Evolutionary conservation across 2,797 vertebrate genomes (phyloP), one percentile per base, ranked within the genome.

Genomic region (Neosalanx taihuensis): DNA sequence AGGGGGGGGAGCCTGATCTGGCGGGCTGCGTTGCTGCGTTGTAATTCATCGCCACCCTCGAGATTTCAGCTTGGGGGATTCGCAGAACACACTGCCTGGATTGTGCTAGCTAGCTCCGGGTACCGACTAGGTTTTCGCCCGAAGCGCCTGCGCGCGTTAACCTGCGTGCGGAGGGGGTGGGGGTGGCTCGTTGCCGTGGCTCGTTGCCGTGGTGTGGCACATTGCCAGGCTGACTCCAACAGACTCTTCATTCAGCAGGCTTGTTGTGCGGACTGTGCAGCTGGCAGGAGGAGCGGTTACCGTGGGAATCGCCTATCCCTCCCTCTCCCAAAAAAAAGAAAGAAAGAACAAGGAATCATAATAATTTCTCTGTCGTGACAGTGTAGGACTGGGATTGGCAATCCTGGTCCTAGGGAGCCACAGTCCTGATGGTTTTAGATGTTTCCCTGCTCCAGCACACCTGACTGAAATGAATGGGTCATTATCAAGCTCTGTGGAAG

Each of bases 191-290:
- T 37, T 18, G 9, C 18, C 5, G 70, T 18, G 30, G 6, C 49
- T 62, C 41, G 63, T 26, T 17, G 66, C 9, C 46, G 59, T 65
- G n/a, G 31, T 71, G 49, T 85, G 81, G 75, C 70, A 70, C 18
- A 3, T 64, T 53, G 73, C 79, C 71, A 46, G 49, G 59, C 67
- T 29, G 31, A 72, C 66, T 76, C 33, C 78, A 4, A 51, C 80
- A 81, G 80, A 72, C 69, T 63, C 72, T 70, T 76, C 77, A 84
- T 82, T 83, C 77, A 85, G 53, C 35, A 53, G 23, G 23, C 64
- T 57, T n/a, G 51, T 57, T n/a, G 51, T 51, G 70, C 31, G 62
- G 29, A 60, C 30, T 33, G 12, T 57, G 51, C 51, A 49, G 68
- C 68, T 69, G 68, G 20, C 58, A 7, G 23, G 29, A 70, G 68